Percentiles rank a stretch among this genome's conserved stretches.
phyloP scores from a whole-genome alignment of 2,113 vertebrate genomes.

The Pseudonaja textilis region DNA sequence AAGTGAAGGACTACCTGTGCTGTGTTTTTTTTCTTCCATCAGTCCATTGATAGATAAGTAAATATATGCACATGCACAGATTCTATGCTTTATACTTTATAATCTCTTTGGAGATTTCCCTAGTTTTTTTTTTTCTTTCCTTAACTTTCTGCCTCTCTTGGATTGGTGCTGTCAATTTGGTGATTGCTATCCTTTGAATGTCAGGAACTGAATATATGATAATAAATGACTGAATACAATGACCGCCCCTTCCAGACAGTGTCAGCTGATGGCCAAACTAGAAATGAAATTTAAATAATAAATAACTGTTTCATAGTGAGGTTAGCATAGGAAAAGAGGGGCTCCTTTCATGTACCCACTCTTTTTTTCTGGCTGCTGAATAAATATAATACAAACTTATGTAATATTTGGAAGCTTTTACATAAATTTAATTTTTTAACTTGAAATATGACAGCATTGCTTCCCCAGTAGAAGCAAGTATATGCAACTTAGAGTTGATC shows the following conservation, averaged over 20 bases:
- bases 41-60: not conserved
- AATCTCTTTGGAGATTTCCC: not conserved
- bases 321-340: not conserved
- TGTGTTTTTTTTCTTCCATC: not conserved
- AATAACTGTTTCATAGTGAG: not conserved
- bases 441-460: not conserved
- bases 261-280: not conserved
- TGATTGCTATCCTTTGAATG: not conserved
- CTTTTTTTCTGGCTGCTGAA: not conserved
- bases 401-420: not conserved
- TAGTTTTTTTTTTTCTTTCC: not conserved
- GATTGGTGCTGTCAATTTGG: not conserved
- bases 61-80: not conserved
- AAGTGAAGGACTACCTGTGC: not conserved
- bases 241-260: not conserved
- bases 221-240: not conserved
- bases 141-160: not conserved
- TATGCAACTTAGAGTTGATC: not conserved
- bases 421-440: not conserved
- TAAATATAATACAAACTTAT: not conserved
- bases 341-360: not conserved
- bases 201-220: not conserved
- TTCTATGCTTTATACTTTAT: not conserved
- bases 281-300: not conserved
- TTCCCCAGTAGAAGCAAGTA: not conserved